Evolutionary conservation across 2,888 invertebrate genomes (phyloP).

Genomic region (Anticlea derivata): DNA sequence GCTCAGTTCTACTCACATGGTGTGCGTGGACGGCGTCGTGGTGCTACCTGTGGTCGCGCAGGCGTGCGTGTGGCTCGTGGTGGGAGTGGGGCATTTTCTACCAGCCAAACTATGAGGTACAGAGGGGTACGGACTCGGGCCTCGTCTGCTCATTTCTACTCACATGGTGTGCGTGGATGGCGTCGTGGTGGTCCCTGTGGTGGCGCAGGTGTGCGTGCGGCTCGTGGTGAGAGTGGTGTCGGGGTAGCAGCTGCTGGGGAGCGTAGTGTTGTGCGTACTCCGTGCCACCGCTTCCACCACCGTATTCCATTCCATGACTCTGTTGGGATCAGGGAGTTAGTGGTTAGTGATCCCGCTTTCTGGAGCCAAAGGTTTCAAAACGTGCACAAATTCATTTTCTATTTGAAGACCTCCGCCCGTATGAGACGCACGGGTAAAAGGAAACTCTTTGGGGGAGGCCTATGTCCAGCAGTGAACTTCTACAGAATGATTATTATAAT

Average conservation of each 20-base stretch:
- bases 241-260: conserved; percentile 74
- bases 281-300: conserved; percentile 69
- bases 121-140: too few species aligned
- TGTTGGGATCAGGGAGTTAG: conserved; percentile 41
- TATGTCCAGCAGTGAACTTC: too few species aligned
- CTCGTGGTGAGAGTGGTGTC: conserved; percentile 76
- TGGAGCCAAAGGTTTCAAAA: too few species aligned
- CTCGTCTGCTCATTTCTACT: too few species aligned
- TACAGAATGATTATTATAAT: too few species aligned
- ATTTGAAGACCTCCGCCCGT: too few species aligned
- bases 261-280: conserved; percentile 78
- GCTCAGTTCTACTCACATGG: conserved; percentile 74
- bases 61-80: conserved; percentile 75
- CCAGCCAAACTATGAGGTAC: too few species aligned
- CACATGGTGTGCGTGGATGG: conserved; percentile 75
- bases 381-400: too few species aligned
- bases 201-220: conserved; percentile 74
- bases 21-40: conserved; percentile 76
- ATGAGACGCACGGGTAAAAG: too few species aligned
- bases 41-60: conserved; percentile 75
- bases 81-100: too few species aligned
- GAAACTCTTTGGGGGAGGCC: too few species aligned
- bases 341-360: too few species aligned
- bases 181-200: conserved; percentile 76
- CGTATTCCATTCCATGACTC: conserved; percentile 82